These are phyloP conservation scores for Drosophila nebulosa DNA, from an alignment of 1,140 invertebrate species.

Conservation along the genomic window DNA sequence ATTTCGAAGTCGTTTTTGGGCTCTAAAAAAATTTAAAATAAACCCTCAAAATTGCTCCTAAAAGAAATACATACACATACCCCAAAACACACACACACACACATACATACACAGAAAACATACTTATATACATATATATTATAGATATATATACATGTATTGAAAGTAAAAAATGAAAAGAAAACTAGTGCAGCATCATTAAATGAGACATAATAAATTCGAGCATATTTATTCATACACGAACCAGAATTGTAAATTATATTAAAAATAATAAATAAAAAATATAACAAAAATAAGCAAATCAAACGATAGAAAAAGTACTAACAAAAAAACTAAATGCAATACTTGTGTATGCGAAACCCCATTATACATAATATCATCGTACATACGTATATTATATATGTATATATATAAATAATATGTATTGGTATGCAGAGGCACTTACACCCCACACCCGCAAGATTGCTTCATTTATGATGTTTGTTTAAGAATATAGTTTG, in stretches of 20 bases:
- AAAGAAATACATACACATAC: neutral
- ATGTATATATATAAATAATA: slow-evolving; percentile 38
- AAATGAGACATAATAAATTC: slow-evolving; percentile 45
- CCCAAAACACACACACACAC: slow-evolving; percentile 27
- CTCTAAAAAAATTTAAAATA: slow-evolving; percentile 12
- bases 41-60: slow-evolving; percentile 53
- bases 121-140: slow-evolving; percentile 40
- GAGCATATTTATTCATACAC: slow-evolving; percentile 57
- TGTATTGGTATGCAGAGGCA: slow-evolving; percentile 29
- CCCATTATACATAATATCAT: slow-evolving; percentile 27
- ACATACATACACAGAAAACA: slow-evolving; percentile 42
- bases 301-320: slow-evolving; percentile 2
- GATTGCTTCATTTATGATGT: too few species aligned
- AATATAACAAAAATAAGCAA: slow-evolving; percentile 17
- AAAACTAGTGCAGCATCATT: slow-evolving; percentile 68
- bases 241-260: slow-evolving; percentile 68
- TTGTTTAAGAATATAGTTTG: too few species aligned
- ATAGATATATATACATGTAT: slow-evolving; percentile 49
- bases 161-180: slow-evolving; percentile 34
- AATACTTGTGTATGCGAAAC: slow-evolving; percentile 31
- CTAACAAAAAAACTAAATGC: slow-evolving; percentile 44
- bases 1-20: slow-evolving; percentile 23
- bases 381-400: neutral
- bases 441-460: neutral
- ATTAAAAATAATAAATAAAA: slow-evolving; percentile 44